Base-by-base conservation (phyloP, 2,888 invertebrate genomes). In the Nymphalis c-album region DNA sequence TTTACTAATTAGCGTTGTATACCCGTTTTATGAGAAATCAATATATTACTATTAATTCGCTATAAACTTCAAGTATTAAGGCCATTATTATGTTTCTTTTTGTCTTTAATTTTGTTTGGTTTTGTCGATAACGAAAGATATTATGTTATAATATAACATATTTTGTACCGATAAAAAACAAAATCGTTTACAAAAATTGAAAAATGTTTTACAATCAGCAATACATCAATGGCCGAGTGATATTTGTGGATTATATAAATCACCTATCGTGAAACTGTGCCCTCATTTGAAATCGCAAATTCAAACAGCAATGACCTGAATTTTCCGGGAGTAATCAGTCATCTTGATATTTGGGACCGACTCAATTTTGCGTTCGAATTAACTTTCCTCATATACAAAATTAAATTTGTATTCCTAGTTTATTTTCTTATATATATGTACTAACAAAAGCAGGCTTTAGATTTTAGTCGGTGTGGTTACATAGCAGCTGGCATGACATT, bases 251-350 rank as follows among this genome's bases (percentile, higher is more conserved):
- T 60, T 22, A 60, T 60, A 48, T 48, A 60, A 60, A 60, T 60
- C 60, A 53, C 26, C 26, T 26, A n/a, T n/a, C 60, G 26, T 60
- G 20, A 48, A 60, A 47, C 60, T 48, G 47, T 58, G 46, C 26
- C 50, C 64, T 69, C 66, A 69, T 71, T 69, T 61, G 61, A 60
- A 61, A 66, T 69, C 60, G 60, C 57, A 61, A 59, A 69, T 71
- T 69, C 71, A 67, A 67, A 68, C 64, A 60, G 60, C 64, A 60
- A 68, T 62, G 69, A 69, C 58, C 63, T 63, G 58, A 60, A 71
- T 71, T 68, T 71, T 63, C 64, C 60, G 63, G 57, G 63, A 68
- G 67, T 63, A 71, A 71, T 69, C 69, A 69, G 64, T 71, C 71
- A 69, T 71, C 50, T 60, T 61, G 61, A 60, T 71, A 57, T 70